Conservation (phyloP, 1,140 invertebrate genomes). For the Condylostylus longicornis region DNA sequence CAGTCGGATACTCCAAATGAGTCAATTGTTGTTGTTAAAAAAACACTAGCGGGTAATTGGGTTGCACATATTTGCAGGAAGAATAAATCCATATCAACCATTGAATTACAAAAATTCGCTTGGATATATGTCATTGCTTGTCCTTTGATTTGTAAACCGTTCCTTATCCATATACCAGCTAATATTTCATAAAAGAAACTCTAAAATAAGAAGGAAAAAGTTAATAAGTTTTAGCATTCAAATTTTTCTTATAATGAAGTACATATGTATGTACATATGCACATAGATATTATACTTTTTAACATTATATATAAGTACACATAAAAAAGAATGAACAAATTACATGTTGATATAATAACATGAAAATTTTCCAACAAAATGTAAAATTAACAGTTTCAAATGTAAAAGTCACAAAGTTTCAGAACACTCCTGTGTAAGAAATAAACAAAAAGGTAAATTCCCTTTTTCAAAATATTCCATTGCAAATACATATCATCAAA, state of each 20-base stretch:
- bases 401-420: too few species aligned
- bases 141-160: constrained; percentile 92
- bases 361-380: too few species aligned
- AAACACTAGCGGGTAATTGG: constrained; percentile 68
- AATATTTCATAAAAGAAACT: constrained; percentile 90
- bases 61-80: constrained; percentile 84
- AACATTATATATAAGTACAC: too few species aligned
- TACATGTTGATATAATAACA: too few species aligned
- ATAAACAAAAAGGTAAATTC: too few species aligned
- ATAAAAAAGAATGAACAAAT: too few species aligned
- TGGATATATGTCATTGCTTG: constrained; percentile 99
- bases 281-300: constrained; percentile 17
- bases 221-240: neutral
- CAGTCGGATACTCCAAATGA: constrained; percentile 75
- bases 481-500: too few species aligned
- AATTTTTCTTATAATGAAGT: neutral
- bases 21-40: constrained; percentile 74
- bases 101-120: constrained; percentile 95
- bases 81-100: constrained; percentile 93
- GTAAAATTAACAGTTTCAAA: too few species aligned
- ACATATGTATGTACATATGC: constrained; percentile 10
- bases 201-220: constrained; percentile 36
- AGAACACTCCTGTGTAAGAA: too few species aligned
- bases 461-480: too few species aligned
- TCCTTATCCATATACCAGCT: constrained; percentile 86